phyloP scores from a whole-genome alignment of 2,113 vertebrate genomes.

The Pseudois nayaur region DNA sequence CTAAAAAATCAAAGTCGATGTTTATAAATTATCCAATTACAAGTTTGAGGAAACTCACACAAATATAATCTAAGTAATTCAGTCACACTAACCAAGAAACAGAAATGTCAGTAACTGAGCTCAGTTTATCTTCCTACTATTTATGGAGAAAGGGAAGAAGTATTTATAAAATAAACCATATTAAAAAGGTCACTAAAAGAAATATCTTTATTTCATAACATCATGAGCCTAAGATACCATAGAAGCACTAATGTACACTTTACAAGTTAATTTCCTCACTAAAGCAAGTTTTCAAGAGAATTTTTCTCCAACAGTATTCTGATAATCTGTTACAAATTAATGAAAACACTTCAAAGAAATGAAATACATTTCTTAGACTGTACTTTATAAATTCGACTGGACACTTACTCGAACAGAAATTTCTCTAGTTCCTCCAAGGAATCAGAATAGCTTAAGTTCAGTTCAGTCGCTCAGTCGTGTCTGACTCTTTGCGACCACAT shows the following conservation, averaged over 20 bases:
- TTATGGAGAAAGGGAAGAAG: neutral
- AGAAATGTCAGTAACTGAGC: neutral
- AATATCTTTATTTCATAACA: neutral
- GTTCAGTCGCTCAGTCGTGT: too few species aligned
- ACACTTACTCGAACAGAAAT: conserved; percentile 2
- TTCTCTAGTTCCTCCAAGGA: neutral
- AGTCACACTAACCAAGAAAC: neutral
- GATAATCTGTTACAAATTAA: neutral
- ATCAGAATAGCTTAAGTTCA: neutral
- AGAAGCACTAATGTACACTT: neutral
- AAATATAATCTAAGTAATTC: neutral
- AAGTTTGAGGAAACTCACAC: neutral
- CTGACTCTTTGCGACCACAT: too few species aligned
- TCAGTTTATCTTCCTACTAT: neutral
- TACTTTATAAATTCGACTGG: neutral
- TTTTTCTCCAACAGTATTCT: neutral
- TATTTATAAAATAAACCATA: neutral
- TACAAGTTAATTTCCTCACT: neutral
- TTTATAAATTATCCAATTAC: neutral
- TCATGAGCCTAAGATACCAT: neutral
- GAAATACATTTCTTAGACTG: neutral
- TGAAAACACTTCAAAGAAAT: conserved; percentile 9
- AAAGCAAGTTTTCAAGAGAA: neutral
- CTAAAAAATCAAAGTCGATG: neutral
- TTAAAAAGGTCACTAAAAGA: neutral